Evolutionary conservation across 2,888 invertebrate genomes (phyloP), one percentile per base, ranked within the genome.

Genomic region (Cynaeus angustus): DNA sequence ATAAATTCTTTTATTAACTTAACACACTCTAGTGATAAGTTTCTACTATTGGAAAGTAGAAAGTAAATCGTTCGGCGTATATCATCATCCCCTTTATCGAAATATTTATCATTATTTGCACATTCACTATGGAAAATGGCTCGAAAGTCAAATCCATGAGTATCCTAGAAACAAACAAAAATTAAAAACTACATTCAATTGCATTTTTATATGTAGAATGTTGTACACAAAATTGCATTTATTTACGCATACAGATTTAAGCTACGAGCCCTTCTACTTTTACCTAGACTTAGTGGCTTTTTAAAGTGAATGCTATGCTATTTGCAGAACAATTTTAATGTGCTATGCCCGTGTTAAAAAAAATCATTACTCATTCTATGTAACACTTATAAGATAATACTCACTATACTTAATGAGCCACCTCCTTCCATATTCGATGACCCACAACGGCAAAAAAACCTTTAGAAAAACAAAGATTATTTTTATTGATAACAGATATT

Each of bases 11-110:
- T 52, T 64, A 52, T 52, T 64, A 64, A 64, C 21, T 14, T 64
- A 52, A 41, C 16, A 50, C 62, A 64, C 41, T 38, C 52, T 64
- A 41, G 52, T 64, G 62, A 64, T 64, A 64, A 64, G 50, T 61
- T 59, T 59, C 26, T 59, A 46, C 30, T 30, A 59, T 45, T 30
- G 46, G 59, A 59, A 59, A 59, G 59, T 59, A 59, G 46, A 46
- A 59, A 0, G 59, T 59, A 46, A 59, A 59, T 59, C n/a, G n/a
- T n/a, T 1, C 59, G 9, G 45, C 59, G 59, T 2, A 45, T 45
- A 46, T 13, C 28, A 59, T 59, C 59, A 59, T 59, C 46, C 10
- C 26, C 46, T 59, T 59, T 59, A 59, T 13, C 45, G 46, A 59
- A 59, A 59, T 30, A 59, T 28, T 30, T 6, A 13, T 46, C 46